phyloP scores from a whole-genome alignment of 2,797 vertebrate genomes.

The Gymnothorax javanicus region DNA sequence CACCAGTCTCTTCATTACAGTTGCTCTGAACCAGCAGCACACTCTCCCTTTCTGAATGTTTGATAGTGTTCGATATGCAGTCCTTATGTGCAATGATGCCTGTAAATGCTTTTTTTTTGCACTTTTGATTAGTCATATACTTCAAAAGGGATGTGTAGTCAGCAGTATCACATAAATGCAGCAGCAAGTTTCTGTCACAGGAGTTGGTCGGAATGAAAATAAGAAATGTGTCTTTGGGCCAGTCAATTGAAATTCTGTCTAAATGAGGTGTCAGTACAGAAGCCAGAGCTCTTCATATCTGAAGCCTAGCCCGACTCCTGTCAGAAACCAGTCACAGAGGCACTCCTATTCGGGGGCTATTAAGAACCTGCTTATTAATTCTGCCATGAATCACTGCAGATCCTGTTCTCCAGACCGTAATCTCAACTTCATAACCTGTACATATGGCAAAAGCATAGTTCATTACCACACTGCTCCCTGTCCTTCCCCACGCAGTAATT shows the following conservation, averaged over 20 bases:
- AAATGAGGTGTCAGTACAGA: conserved; percentile 56
- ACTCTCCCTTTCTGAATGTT: neutral
- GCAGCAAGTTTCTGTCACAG: conserved; percentile 26
- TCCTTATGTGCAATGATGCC: neutral
- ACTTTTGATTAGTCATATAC: neutral
- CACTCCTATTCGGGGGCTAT: conserved; percentile 65
- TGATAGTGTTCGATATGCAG: too few relatives aligned
- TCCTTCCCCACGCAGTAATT: conserved; percentile 48
- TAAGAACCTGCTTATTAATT: conserved; percentile 72
- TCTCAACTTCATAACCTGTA: conserved; percentile 64
- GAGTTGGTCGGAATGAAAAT: conserved; percentile 22
- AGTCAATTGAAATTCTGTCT: conserved; percentile 51
- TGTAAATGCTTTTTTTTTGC: neutral
- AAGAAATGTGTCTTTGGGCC: conserved; percentile 47
- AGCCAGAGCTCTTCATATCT: conserved; percentile 59
- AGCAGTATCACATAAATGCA: conserved; percentile 33
- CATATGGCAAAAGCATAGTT: conserved; percentile 63
- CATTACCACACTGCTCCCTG: conserved; percentile 53
- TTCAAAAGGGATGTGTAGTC: neutral
- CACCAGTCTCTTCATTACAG: neutral
- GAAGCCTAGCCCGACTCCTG: conserved; percentile 64
- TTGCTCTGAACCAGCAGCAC: neutral
- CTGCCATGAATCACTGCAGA: conserved; percentile 58
- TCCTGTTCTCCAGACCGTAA: conserved; percentile 58
- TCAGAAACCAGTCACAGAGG: conserved; percentile 69